phyloP scores from a whole-genome alignment of 2,888 invertebrate species.

The Lasioglossum malachurum region DNA sequence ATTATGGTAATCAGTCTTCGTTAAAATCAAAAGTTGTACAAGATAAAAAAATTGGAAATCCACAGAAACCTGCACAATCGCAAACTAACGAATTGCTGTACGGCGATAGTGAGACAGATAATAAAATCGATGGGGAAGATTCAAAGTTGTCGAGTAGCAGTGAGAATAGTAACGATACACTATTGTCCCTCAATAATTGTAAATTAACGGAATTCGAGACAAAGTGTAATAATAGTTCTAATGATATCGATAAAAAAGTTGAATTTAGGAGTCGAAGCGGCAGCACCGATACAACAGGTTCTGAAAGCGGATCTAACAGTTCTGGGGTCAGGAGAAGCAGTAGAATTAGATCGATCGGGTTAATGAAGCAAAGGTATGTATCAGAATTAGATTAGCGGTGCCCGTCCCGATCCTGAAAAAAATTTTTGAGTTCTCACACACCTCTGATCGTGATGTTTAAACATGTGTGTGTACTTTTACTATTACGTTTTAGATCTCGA shows the following conservation, averaged over 20 bases:
- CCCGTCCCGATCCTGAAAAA: not conserved
- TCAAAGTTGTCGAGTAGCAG: constrained; percentile 83
- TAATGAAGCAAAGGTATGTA: constrained; percentile 87
- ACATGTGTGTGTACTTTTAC: constrained; percentile 16
- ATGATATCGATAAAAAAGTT: constrained; percentile 79
- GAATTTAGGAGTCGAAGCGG: constrained; percentile 82
- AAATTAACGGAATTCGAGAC: constrained; percentile 75
- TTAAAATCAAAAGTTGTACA: constrained; percentile 58
- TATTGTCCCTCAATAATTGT: constrained; percentile 74
- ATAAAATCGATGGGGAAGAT: constrained; percentile 80
- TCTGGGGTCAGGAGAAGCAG: constrained; percentile 89
- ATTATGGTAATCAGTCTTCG: constrained; percentile 45
- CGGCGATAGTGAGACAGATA: constrained; percentile 79
- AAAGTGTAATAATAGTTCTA: constrained; percentile 68
- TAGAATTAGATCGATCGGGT: constrained; percentile 91
- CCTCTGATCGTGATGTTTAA: not conserved
- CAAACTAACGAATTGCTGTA: constrained; percentile 74
- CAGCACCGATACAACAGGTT: constrained; percentile 83
- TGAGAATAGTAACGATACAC: constrained; percentile 87
- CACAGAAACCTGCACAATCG: constrained; percentile 48
- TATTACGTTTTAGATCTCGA: constrained; percentile 75
- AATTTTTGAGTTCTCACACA: not conserved
- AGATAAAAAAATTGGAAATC: constrained; percentile 55
- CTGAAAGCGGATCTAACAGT: constrained; percentile 83
- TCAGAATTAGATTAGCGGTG: constrained; percentile 3